These are phyloP conservation scores for Andricus curvator DNA, from an alignment of 2,888 invertebrate species.

Conservation along the genomic window DNA sequence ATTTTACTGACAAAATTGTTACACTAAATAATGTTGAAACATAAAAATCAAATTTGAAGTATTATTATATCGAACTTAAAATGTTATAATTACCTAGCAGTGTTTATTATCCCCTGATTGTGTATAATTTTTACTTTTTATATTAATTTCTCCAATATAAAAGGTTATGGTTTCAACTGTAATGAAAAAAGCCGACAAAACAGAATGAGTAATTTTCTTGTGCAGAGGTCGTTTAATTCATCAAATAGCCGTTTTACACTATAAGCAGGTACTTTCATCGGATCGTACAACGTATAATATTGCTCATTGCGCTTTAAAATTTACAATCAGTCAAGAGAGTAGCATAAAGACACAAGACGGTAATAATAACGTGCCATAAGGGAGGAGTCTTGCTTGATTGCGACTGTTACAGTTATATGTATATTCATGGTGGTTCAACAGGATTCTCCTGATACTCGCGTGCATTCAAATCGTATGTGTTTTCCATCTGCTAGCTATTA, in stretches of 20 bases:
- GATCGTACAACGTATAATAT: not conserved
- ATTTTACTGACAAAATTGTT: too few species aligned
- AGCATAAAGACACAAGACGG: not conserved
- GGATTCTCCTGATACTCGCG: constrained; percentile 43
- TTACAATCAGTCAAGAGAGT: constrained; percentile 31
- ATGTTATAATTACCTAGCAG: too few species aligned
- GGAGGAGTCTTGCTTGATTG: constrained; percentile 21
- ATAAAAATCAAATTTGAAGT: too few species aligned
- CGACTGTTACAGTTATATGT: constrained; percentile 27
- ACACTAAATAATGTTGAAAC: too few species aligned
- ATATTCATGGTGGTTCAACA: constrained; percentile 15
- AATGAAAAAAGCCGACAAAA: constrained; percentile 5
- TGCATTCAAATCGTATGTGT: constrained; percentile 44
- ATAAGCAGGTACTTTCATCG: not conserved
- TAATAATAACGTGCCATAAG: constrained; percentile 28
- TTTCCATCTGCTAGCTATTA: constrained; percentile 58
- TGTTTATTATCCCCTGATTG: too few species aligned
- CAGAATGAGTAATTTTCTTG: not conserved
- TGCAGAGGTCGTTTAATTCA: not conserved
- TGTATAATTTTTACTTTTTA: too few species aligned
- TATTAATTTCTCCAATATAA: not conserved
- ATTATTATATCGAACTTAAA: too few species aligned
- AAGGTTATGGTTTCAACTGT: not conserved
- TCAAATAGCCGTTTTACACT: not conserved
- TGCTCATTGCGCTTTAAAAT: constrained; percentile 23